Evolutionary conservation across 2,797 vertebrate genomes (phyloP), one percentile per base, ranked within the genome.

Genomic region (Momotus momota): DNA sequence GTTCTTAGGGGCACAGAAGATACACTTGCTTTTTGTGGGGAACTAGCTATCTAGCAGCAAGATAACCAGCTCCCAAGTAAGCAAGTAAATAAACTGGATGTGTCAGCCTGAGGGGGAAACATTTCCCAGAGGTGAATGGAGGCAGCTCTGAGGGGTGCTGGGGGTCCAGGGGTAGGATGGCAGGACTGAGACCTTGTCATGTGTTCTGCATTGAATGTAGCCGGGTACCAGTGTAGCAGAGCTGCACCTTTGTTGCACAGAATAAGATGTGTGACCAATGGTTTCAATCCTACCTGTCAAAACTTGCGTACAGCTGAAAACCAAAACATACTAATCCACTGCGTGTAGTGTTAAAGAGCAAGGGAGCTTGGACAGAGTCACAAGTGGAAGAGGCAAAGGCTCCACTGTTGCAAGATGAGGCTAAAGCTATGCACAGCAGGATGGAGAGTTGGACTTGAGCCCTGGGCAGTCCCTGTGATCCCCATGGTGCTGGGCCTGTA

Each of bases 291-390:
- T 58, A 5, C 7, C 0, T 4, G 12, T 43, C 54, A 79, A 61
- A 86, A 46, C 14, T 7, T 22, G 10, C 7, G 3, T 14, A 16
- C 22, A 78, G 20, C 21, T 62, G 60, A 19, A 52, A 81, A 35
- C 26, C 17, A 45, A 72, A 88, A 3, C 2, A 1, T 11, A 3
- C 7, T n/a, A 65, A 2, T 4, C 10, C 6, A 12, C 11, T 48
- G 52, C 9, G 12, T 10, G 38, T 16, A 6, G 27, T n/a, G 26
- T 35, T 55, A 52, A 51, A 52, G 52, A 82, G 17, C 14, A 38
- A 33, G 31, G 46, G 60, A 52, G 46, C 49, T 75, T 0, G 2
- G 57, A 4, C 9, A 21, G 71, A 20, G 72, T 7, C 27, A 12
- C 12, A 5, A 23, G 12, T 25, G 48, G 80, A 46, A 83, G 70